Evolutionary conservation across 2,113 vertebrate genomes (phyloP).

Genomic region (Mohoua ochrocephala): DNA sequence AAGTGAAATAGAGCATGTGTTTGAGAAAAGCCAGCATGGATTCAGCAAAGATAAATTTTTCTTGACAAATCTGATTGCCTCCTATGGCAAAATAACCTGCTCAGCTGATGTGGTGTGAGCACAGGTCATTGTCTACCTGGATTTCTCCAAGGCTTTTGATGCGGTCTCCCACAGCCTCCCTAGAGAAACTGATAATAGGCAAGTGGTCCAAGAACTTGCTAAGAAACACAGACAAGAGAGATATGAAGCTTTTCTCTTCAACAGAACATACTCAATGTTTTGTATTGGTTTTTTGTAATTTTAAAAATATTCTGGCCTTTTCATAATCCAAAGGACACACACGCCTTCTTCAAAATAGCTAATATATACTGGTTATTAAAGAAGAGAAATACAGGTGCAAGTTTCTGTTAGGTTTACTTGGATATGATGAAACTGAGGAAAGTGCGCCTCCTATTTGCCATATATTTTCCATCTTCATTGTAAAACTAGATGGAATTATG

Average conservation of each 20-base stretch:
- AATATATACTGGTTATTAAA: background rate
- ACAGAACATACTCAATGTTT: background rate
- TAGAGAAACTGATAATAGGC: background rate
- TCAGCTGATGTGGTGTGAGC: background rate
- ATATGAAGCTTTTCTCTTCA: background rate
- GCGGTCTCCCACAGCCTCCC: background rate
- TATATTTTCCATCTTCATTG: background rate
- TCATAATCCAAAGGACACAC: background rate
- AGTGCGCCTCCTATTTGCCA: background rate
- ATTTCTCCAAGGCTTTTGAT: background rate
- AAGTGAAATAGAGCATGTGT: rapidly evolving
- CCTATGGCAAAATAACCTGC: background rate
- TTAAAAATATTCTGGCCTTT: background rate
- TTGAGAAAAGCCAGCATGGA: background rate
- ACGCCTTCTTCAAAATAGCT: background rate
- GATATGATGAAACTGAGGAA: background rate
- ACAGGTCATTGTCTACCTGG: background rate
- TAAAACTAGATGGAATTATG: background rate
- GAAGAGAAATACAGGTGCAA: background rate
- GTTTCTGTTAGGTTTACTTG: background rate
- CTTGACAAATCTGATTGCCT: background rate
- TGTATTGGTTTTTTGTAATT: background rate
- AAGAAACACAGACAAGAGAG: background rate
- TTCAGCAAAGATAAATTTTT: background rate
- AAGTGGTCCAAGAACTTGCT: background rate